phyloP scores from a whole-genome alignment of 1,140 invertebrate genomes.

The Microplitis demolitor region DNA sequence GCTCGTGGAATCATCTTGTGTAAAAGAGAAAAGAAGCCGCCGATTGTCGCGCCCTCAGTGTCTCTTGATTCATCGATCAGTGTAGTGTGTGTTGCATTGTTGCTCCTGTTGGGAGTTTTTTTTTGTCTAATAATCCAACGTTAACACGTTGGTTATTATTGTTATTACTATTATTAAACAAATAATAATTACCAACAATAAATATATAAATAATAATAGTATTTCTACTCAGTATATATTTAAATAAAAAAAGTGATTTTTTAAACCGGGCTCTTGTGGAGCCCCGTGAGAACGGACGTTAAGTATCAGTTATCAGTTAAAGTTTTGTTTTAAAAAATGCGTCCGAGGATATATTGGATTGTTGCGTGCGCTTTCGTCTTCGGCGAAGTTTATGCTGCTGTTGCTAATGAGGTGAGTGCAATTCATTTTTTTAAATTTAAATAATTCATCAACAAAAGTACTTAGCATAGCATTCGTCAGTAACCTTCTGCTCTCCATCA shows the following conservation, averaged over 20 bases:
- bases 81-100: slow-evolving; percentile 53
- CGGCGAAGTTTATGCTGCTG: slow-evolving; percentile 45
- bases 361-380: slow-evolving; percentile 40
- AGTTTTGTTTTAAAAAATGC: slow-evolving; percentile 38
- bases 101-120: slow-evolving; percentile 43
- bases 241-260: slow-evolving; percentile 1
- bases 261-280: slow-evolving; percentile 22
- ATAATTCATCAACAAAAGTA: no score
- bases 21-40: slow-evolving; percentile 15
- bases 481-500: no score
- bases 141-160: slow-evolving; percentile 25
- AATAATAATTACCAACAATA: no score
- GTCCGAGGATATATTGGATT: slow-evolving; percentile 52
- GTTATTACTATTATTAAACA: slow-evolving; percentile 4
- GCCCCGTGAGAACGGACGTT: slow-evolving; percentile 1
- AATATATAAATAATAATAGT: background rate
- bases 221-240: background rate
- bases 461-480: no score
- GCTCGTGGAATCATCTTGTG: background rate
- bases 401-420: slow-evolving; percentile 47
- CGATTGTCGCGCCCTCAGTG: slow-evolving; percentile 48
- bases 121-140: slow-evolving; percentile 38
- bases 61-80: slow-evolving; percentile 54
- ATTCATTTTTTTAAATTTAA: background rate
- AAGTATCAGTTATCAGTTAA: background rate